phyloP scores from a whole-genome alignment of 2,797 vertebrate genomes.

The Tapera naevia region DNA sequence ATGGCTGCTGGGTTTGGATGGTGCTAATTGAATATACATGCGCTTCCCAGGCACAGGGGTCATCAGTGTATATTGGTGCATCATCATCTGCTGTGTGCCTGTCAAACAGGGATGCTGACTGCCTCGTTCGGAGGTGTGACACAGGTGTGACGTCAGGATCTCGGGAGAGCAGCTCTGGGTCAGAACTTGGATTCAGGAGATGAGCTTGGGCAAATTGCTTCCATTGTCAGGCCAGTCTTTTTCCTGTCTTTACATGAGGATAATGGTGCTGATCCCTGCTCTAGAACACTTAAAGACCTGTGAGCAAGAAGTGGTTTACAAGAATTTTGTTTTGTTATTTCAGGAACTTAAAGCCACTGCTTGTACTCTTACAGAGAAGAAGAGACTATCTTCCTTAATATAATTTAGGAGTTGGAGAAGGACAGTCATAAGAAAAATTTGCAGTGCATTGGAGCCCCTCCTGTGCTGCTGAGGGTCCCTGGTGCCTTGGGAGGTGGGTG shows the following conservation, averaged over 20 bases:
- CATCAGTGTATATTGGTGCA: not conserved
- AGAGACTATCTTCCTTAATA: too few relatives aligned
- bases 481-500: not conserved
- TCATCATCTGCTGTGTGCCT: not conserved
- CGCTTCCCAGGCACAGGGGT: not conserved
- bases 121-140: not conserved
- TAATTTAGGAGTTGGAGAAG: not conserved
- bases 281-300: not conserved
- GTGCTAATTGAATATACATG: not conserved
- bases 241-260: not conserved
- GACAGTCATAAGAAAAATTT: not conserved
- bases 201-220: not conserved
- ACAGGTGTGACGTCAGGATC: not conserved
- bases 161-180: not conserved
- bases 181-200: not conserved
- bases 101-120: rapidly evolving
- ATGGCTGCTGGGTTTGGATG: not conserved
- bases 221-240: not conserved
- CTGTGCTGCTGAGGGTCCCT: not conserved
- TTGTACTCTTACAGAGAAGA: too few relatives aligned
- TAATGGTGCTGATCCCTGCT: not conserved
- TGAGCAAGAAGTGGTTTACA: not conserved
- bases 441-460: not conserved
- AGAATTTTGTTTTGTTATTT: not conserved
- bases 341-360: not conserved